Base-by-base conservation (phyloP, 2,888 invertebrate species). In the Drosophila anomelani region DNA sequence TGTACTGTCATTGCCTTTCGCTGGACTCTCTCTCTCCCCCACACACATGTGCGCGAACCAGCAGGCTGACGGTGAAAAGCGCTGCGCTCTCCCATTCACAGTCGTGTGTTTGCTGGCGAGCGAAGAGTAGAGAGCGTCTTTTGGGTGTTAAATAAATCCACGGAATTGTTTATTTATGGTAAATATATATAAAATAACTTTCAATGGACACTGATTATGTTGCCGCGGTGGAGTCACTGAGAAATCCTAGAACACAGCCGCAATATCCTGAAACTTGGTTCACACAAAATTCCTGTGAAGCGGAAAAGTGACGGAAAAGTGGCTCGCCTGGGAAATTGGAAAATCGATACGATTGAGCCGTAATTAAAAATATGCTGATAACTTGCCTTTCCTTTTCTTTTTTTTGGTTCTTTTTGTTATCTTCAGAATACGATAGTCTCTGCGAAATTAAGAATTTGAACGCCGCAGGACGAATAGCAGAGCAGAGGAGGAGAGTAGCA, bases 41-140 rank as follows among this genome's bases (percentile, higher is more conserved):
- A 20, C 51, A 5, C 4, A 20, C 34, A 34, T 15, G 20, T 20
- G 34, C 13, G 34, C 34, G 9, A 20, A 9, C 20, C 20, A 23
- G 13, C 38, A 10, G 10, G 47, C 38, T 51, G 41, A 64, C 38
- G 67, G 64, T 47, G 67, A 59, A 69, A 56, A 67, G 53, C 59
- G 26, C 46, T 26, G 46, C 46, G 38, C 64, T 59, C 68, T 70
- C 70, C 41, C 49, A n/a, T 36, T 32, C 51, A 66, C 72, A 73
- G 73, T 73, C 73, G 71, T 71, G 73, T 71, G 46, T 71, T 72
- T 66, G 71, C 73, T 71, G 66, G 57, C 71, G 56, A 72, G 72
- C 71, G 64, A 64, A 51, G 49, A 67, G 60, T 61, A 59, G 58
- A 68, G 64, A 69, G 58, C 43, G 23, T 44, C 29, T 17, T 41